Conservation (phyloP, 2,888 invertebrate genomes). For the Tetropium fuscum region DNA sequence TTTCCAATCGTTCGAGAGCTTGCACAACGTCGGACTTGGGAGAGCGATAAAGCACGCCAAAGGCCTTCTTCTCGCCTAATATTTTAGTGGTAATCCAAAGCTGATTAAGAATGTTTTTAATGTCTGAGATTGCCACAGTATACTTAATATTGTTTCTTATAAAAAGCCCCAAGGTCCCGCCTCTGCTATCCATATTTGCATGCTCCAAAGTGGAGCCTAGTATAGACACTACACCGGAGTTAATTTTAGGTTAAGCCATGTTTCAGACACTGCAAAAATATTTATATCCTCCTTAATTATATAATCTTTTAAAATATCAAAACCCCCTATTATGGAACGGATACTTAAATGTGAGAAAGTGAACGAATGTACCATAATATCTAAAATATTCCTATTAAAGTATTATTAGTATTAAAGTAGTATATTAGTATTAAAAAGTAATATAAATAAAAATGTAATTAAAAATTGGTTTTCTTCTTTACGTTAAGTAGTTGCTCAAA, state of each 20-base stretch:
- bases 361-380: too few relatives aligned
- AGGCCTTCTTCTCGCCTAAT: background rate
- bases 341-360: too few relatives aligned
- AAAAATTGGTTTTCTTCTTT: too few relatives aligned
- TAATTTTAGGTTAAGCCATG: background rate
- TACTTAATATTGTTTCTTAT: conserved; percentile 3
- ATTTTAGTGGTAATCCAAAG: background rate
- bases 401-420: too few relatives aligned
- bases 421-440: too few relatives aligned
- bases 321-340: too few relatives aligned
- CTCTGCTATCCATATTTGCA: background rate
- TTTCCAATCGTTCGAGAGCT: background rate
- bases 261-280: background rate
- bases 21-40: conserved; percentile 3
- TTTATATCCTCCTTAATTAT: too few relatives aligned
- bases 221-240: background rate
- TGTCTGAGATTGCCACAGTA: background rate
- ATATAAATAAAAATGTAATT: too few relatives aligned
- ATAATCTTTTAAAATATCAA: too few relatives aligned
- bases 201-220: background rate
- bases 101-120: conserved; percentile 2
- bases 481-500: too few relatives aligned
- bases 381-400: too few relatives aligned
- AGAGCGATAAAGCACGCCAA: conserved; percentile 11
- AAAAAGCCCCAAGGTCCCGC: conserved; percentile 7